A percentile compares a stretch with the other conserved stretches of the same genome.
These are phyloP conservation scores for Drosophila bipectinata DNA, from an alignment of 1,140 invertebrate genomes.

Conservation along the genomic window DNA sequence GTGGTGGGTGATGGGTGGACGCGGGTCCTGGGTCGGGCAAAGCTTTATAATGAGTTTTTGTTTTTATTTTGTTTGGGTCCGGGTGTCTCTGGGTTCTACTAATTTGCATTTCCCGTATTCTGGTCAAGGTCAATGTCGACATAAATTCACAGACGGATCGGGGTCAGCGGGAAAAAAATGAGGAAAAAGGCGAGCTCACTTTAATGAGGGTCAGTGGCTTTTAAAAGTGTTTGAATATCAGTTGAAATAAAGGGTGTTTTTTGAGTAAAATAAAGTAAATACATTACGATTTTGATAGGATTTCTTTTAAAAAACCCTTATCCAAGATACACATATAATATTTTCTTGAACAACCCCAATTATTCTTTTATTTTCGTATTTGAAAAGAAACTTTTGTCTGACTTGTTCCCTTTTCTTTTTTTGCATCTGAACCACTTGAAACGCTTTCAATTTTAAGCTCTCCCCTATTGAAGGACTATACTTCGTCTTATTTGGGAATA, in stretches of 20 bases:
- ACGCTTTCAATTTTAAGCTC: slow-evolving; percentile 26
- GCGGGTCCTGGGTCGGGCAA: slow-evolving; percentile 5
- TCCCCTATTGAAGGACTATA: slow-evolving; percentile 3
- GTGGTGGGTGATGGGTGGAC: slow-evolving; percentile 8
- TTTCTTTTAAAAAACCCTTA: not conserved
- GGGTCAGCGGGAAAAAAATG: slow-evolving; percentile 29
- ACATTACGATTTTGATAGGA: not conserved
- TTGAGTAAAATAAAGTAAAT: not conserved
- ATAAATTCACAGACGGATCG: slow-evolving; percentile 62
- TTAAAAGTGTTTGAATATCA: not conserved
- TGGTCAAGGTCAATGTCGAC: slow-evolving; percentile 69
- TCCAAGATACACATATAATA: not conserved
- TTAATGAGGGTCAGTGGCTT: slow-evolving; percentile 4
- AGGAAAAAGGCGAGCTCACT: slow-evolving; percentile 2
- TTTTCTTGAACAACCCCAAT: not conserved
- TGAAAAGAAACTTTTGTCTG: slow-evolving; percentile 15
- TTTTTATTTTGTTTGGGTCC: slow-evolving; percentile 57
- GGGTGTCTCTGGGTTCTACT: slow-evolving; percentile 41
- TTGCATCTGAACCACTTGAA: slow-evolving; percentile 4
- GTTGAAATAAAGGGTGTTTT: not conserved
- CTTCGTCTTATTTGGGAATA: not conserved
- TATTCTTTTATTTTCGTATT: slow-evolving; percentile 9
- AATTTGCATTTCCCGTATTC: slow-evolving; percentile 71
- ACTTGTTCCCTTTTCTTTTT: not conserved
- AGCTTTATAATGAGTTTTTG: slow-evolving; percentile 76